Conservation (phyloP, 2,797 vertebrate species). For the Enteromius unitaeniatus region DNA sequence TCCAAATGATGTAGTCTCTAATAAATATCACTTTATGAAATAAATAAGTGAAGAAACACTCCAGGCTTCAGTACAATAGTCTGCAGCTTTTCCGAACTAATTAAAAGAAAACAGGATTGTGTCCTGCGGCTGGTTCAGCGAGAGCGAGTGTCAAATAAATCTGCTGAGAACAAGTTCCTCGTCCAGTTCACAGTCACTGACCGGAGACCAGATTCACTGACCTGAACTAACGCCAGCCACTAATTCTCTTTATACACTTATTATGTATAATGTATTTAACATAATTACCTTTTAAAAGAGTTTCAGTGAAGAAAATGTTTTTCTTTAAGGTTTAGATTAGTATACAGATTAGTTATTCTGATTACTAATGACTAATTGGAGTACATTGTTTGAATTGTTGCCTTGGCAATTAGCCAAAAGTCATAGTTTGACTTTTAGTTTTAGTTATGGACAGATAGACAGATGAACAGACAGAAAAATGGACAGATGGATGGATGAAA, state of each 20-base stretch:
- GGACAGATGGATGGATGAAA: too few species aligned
- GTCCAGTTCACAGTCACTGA: neutral
- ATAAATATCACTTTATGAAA: conserved; percentile 16
- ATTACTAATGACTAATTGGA: neutral
- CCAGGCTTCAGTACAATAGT: neutral
- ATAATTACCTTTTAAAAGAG: neutral
- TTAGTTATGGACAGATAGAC: neutral
- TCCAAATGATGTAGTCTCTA: neutral
- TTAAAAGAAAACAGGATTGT: conserved; percentile 10
- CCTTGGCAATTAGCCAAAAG: neutral
- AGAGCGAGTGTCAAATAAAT: neutral
- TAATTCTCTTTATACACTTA: neutral
- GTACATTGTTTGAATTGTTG: neutral
- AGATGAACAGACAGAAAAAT: too few species aligned
- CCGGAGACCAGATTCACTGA: neutral
- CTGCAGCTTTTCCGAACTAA: conserved; percentile 1
- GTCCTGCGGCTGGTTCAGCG: neutral
- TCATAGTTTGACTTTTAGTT: neutral
- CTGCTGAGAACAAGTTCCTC: neutral
- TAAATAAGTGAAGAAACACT: conserved; percentile 16
- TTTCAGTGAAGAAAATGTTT: neutral
- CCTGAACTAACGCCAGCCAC: neutral
- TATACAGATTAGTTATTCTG: neutral
- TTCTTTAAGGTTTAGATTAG: neutral
- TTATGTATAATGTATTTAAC: neutral